Percentiles rank a stretch among this genome's conserved stretches.
Conservation (phyloP, 2,888 invertebrate species). For the Andricus quercusramuli region DNA sequence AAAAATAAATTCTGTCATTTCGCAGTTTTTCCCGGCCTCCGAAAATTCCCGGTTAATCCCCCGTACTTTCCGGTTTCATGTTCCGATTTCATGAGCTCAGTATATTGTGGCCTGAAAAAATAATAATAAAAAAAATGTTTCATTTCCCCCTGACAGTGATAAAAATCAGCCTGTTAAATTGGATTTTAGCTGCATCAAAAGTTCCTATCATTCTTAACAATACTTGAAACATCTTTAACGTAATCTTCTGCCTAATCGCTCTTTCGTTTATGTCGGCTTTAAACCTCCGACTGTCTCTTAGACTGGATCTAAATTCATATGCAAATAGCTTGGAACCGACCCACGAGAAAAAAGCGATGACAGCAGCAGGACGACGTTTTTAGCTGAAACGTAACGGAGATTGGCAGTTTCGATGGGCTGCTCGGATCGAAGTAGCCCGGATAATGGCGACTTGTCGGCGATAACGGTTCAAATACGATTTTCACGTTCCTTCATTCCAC, state of each 20-base stretch:
- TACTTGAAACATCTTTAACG: background rate
- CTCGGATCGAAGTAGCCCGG: conserved; percentile 50
- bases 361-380: conserved; percentile 59
- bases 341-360: conserved; percentile 47
- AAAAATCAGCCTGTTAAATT: no score
- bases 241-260: background rate
- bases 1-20: no score
- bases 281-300: conserved; percentile 14
- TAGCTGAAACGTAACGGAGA: conserved; percentile 65
- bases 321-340: conserved; percentile 63
- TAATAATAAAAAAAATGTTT: no score
- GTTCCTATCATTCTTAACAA: background rate
- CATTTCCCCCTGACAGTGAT: no score
- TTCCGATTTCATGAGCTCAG: no score
- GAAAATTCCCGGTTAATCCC: no score
- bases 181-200: background rate
- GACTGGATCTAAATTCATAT: conserved; percentile 66
- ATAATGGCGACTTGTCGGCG: conserved; percentile 54
- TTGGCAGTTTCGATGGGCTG: conserved; percentile 66
- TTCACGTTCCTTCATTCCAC: conserved; percentile 54
- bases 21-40: no score
- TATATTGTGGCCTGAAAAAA: no score
- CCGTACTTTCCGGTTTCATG: no score
- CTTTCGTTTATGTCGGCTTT: background rate
- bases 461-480: conserved; percentile 57